Conservation (phyloP, 2,113 vertebrate species). For the Tetraodon nigroviridis region DNA sequence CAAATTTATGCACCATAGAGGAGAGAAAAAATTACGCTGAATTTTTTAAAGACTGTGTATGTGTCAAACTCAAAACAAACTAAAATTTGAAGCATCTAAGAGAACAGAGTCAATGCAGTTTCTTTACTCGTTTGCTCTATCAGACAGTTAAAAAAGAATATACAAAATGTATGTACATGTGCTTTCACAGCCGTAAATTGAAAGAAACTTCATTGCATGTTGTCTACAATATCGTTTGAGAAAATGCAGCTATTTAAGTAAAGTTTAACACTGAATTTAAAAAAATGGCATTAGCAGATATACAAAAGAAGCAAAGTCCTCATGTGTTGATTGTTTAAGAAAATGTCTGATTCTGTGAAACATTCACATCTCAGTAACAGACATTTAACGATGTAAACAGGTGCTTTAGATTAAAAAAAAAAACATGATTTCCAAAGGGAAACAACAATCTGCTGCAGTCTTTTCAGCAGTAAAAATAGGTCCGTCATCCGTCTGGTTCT, state of each 20-base stretch:
- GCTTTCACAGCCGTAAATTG: slow-evolving; percentile 36
- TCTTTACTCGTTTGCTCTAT: slow-evolving; percentile 24
- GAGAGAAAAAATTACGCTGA: too few relatives aligned
- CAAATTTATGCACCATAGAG: too few relatives aligned
- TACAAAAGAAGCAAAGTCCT: neutral
- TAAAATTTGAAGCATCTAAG: neutral
- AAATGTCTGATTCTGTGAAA: slow-evolving; percentile 3
- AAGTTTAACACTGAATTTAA: slow-evolving; percentile 13
- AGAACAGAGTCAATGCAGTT: slow-evolving; percentile 2
- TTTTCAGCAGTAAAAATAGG: slow-evolving; percentile 22
- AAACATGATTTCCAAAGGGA: slow-evolving; percentile 11
- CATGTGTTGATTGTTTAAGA: slow-evolving; percentile 15
- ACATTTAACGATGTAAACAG: slow-evolving; percentile 10
- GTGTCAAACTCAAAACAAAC: neutral
- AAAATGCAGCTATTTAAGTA: neutral
- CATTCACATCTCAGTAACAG: neutral
- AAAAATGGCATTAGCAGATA: slow-evolving; percentile 13
- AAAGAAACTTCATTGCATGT: neutral
- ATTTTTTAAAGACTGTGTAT: neutral
- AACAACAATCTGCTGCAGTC: neutral
- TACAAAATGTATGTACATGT: slow-evolving; percentile 38
- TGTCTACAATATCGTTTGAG: too few relatives aligned
- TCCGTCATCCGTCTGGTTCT: neutral
- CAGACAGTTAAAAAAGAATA: slow-evolving; percentile 11
- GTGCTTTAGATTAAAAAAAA: slow-evolving; percentile 6